Percentiles rank a stretch among this genome's conserved stretches.
phyloP scores from a whole-genome alignment of 2,797 vertebrate genomes.

The Parauchenoglanis ngamensis region DNA sequence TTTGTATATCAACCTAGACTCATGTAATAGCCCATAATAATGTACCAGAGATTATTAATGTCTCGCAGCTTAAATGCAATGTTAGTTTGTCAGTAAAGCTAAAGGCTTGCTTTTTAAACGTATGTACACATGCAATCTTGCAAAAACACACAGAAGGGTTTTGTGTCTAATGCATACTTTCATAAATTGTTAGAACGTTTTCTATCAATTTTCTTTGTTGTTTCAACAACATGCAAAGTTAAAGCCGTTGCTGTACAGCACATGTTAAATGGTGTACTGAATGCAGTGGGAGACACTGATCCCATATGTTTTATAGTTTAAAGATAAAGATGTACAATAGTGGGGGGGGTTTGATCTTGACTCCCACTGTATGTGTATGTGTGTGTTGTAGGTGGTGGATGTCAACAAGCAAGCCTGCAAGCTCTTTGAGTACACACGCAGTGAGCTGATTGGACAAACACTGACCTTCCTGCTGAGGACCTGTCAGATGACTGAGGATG shows the following conservation, averaged over 20 bases:
- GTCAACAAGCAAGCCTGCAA: constrained; percentile 85
- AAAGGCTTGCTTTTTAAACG: background rate
- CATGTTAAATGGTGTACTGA: background rate
- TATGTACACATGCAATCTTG: background rate
- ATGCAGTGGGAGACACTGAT: no score
- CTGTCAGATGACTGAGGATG: constrained; percentile 74
- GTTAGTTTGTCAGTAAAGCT: background rate
- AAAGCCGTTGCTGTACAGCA: background rate
- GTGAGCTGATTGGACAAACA: constrained; percentile 82
- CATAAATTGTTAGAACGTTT: background rate
- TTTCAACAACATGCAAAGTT: background rate
- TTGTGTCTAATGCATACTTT: background rate
- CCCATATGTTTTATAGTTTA: no score
- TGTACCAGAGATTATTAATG: background rate
- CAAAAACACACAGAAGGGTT: background rate
- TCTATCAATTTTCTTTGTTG: background rate
- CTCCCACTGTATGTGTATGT: background rate
- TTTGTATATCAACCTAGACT: background rate
- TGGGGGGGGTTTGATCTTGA: background rate
- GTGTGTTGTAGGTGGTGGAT: constrained; percentile 79
- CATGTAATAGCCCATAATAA: background rate
- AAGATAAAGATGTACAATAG: no score
- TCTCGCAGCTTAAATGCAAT: background rate
- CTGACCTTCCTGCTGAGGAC: constrained; percentile 79
- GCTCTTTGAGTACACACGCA: constrained; percentile 80